Percentiles rank a stretch among this genome's conserved stretches.
phyloP scores from a whole-genome alignment of 2,113 vertebrate species.

The Pipra filicauda region DNA sequence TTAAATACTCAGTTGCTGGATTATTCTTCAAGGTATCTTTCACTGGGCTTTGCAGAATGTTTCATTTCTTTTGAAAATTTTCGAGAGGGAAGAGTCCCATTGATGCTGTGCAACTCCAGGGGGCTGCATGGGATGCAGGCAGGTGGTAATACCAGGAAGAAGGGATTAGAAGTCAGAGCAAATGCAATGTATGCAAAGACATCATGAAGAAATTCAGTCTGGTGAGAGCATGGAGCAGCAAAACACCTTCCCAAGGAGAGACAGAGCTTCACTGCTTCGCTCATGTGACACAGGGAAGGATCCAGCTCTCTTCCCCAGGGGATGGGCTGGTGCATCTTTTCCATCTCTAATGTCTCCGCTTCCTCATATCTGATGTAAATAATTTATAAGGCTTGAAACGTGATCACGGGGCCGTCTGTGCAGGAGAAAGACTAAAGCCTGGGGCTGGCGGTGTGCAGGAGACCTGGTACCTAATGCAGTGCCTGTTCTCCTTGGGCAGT shows the following conservation, averaged over 20 bases:
- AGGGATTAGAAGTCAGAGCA: not conserved
- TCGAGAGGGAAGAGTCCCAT: not conserved
- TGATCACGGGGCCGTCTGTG: conserved; percentile 6
- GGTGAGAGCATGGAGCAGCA: not conserved
- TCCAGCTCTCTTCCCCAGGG: not conserved
- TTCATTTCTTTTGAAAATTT: not conserved
- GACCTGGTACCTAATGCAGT: not conserved
- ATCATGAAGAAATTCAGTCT: not conserved
- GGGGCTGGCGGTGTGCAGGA: not conserved
- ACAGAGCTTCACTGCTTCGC: not conserved
- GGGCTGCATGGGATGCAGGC: not conserved
- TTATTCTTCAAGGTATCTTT: not conserved
- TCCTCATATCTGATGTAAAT: conserved; percentile 44
- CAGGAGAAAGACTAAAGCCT: not conserved
- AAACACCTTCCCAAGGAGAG: conserved; percentile 1
- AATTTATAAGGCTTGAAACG: conserved; percentile 49
- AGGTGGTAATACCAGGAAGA: not conserved
- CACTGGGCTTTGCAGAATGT: not conserved
- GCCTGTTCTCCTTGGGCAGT: not conserved
- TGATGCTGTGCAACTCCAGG: not conserved
- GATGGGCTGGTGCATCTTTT: conserved; percentile 20
- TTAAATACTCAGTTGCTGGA: not conserved
- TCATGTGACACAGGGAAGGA: not conserved
- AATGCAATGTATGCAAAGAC: not conserved
- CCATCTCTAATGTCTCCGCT: conserved; percentile 34